phyloP scores from a whole-genome alignment of 2,888 invertebrate species.

The Pachycephus smyrnensis region DNA sequence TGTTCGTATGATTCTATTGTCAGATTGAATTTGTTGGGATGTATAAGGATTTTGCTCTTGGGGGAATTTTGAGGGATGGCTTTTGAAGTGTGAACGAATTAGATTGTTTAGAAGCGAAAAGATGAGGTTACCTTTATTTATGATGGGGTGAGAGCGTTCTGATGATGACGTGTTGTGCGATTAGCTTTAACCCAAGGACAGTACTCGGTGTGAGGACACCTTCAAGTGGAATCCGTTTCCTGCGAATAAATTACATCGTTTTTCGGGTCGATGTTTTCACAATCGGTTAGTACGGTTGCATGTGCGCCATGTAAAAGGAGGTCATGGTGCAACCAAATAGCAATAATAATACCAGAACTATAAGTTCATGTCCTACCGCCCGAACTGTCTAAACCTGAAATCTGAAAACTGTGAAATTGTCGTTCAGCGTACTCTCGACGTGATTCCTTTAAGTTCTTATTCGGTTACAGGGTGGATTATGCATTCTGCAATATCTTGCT shows the following conservation, averaged over 20 bases:
- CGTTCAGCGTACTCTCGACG: slow-evolving; percentile 3
- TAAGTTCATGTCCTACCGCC: slow-evolving; percentile 47
- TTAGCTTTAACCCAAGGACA: neutral
- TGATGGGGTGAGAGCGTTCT: neutral
- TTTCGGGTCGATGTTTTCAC: slow-evolving; percentile 60
- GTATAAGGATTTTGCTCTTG: no score
- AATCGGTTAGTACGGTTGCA: slow-evolving; percentile 59
- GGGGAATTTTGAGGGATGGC: neutral
- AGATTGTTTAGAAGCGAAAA: neutral
- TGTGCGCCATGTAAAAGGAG: slow-evolving; percentile 59
- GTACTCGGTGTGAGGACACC: slow-evolving; percentile 1
- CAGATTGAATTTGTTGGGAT: no score
- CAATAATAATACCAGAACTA: slow-evolving; percentile 59
- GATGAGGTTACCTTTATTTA: neutral
- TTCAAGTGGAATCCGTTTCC: slow-evolving; percentile 20
- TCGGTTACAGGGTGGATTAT: neutral
- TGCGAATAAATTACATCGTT: slow-evolving; percentile 39
- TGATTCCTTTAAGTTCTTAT: neutral
- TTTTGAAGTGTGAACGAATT: neutral
- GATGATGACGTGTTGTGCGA: neutral
- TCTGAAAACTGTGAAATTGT: slow-evolving; percentile 23
- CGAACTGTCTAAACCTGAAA: slow-evolving; percentile 37
- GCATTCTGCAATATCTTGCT: neutral
- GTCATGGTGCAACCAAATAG: slow-evolving; percentile 64
- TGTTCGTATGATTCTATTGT: neutral